A percentile compares a stretch with the other conserved stretches of the same genome.
Evolutionary conservation across 1,140 invertebrate genomes (phyloP).

Genomic region (Rhyzopertha dominica): DNA sequence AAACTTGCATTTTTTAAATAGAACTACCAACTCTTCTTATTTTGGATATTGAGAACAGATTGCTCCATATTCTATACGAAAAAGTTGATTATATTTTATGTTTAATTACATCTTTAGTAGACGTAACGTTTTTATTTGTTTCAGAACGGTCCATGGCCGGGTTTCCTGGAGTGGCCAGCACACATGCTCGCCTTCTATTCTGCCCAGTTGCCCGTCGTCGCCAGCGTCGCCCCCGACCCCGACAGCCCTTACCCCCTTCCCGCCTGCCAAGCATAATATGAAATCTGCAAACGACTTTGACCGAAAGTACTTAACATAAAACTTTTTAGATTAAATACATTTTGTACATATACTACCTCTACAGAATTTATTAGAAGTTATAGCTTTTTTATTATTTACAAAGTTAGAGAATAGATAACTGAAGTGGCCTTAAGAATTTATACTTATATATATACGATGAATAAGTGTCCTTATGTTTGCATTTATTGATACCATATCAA

Average conservation of each 20-base stretch:
- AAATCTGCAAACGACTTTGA: constrained; percentile 3
- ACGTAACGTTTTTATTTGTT: constrained; percentile 25
- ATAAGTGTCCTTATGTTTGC: constrained; percentile 33
- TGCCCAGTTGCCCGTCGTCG: constrained; percentile 31
- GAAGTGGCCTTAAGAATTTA: too few relatives aligned
- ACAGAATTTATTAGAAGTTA: constrained; percentile 20
- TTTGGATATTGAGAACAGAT: too few relatives aligned
- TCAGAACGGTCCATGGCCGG: constrained; percentile 41
- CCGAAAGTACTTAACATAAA: constrained; percentile 11
- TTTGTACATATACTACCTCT: constrained; percentile 25
- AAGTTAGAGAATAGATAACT: neutral
- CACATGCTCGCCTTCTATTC: constrained; percentile 35
- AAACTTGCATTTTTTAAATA: too few relatives aligned
- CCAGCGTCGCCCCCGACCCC: constrained; percentile 19
- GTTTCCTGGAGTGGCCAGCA: constrained; percentile 26
- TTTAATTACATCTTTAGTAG: too few relatives aligned
- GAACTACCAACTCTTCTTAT: too few relatives aligned
- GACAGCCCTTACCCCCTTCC: constrained; percentile 10
- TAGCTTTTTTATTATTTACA: constrained; percentile 18
- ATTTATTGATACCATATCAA: constrained; percentile 25
- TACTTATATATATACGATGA: too few relatives aligned
- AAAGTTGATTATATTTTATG: too few relatives aligned
- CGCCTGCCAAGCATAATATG: constrained; percentile 2
- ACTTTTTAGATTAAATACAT: neutral
- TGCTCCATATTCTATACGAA: too few relatives aligned